These are phyloP conservation scores for Graphium colonna DNA, from an alignment of 2,888 invertebrate genomes.

Conservation along the genomic window DNA sequence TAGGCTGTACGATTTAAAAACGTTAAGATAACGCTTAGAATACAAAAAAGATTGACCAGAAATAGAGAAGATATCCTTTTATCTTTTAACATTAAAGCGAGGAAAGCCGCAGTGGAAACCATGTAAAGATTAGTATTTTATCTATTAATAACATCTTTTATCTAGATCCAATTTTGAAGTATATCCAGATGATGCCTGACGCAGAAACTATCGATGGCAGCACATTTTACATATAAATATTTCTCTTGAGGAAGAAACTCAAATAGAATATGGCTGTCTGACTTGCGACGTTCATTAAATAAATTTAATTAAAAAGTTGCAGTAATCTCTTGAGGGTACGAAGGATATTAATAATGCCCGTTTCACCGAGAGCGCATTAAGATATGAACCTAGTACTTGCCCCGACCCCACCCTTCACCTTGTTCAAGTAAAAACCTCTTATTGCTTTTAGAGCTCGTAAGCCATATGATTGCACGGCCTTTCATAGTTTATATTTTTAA, in stretches of 20 bases:
- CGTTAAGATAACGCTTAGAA: too few species aligned
- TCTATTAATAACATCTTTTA: too few species aligned
- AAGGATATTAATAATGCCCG: slow-evolving; percentile 49
- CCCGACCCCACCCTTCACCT: slow-evolving; percentile 26
- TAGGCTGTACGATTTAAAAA: too few species aligned
- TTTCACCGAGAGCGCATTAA: slow-evolving; percentile 39
- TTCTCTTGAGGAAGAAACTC: background rate
- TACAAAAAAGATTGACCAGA: too few species aligned
- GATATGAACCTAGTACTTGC: slow-evolving; percentile 35
- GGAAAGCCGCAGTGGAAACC: too few species aligned
- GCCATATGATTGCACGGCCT: slow-evolving; percentile 16
- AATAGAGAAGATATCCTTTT: too few species aligned
- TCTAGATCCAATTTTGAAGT: too few species aligned
- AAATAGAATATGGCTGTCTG: background rate
- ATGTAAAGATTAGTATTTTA: too few species aligned
- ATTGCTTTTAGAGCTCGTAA: slow-evolving; percentile 19
- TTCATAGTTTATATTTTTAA: slow-evolving; percentile 12
- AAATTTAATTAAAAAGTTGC: slow-evolving; percentile 64
- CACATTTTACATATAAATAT: background rate
- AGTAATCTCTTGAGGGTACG: slow-evolving; percentile 51
- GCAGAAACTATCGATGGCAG: background rate
- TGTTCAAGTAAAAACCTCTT: slow-evolving; percentile 23
- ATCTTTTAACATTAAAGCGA: too few species aligned
- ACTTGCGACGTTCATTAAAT: slow-evolving; percentile 8
- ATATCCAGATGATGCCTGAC: too few species aligned